Evolutionary conservation across 2,797 vertebrate species (phyloP).

Genomic region (Sebastes paucispinis): DNA sequence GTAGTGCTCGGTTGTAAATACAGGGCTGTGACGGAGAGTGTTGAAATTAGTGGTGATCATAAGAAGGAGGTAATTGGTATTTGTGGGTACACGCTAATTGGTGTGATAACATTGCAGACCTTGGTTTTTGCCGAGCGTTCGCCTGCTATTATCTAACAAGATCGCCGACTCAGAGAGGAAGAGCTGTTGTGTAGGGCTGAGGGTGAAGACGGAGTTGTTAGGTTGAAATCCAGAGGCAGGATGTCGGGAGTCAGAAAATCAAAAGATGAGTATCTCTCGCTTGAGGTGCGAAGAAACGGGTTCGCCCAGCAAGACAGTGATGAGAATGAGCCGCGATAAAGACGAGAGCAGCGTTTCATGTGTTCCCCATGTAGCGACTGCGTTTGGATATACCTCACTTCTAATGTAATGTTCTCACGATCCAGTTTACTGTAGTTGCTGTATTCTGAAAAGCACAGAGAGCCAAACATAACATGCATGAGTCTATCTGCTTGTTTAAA

Average conservation of each 20-base stretch:
- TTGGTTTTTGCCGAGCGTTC: conserved; percentile 18
- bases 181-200: conserved; percentile 16
- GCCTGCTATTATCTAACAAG: conserved; percentile 57
- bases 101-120: conserved; percentile 44
- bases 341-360: conserved; percentile 26
- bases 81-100: conserved; percentile 56
- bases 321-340: conserved; percentile 6
- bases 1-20: conserved; percentile 13
- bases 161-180: conserved; percentile 16
- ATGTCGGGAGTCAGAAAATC: conserved; percentile 34
- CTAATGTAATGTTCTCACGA: neutral
- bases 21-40: conserved; percentile 12
- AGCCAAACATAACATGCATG: neutral
- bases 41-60: conserved; percentile 39
- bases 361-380: neutral
- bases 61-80: conserved; percentile 54
- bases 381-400: conserved; percentile 3
- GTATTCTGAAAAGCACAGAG: neutral
- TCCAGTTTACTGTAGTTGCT: neutral
- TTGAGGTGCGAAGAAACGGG: neutral
- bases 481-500: neutral
- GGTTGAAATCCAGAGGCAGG: conserved; percentile 38
- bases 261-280: conserved; percentile 50
- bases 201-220: conserved; percentile 23
- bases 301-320: conserved; percentile 21